Evolutionary conservation across 2,113 vertebrate species (phyloP).

Genomic region (Dromas ardeola): DNA sequence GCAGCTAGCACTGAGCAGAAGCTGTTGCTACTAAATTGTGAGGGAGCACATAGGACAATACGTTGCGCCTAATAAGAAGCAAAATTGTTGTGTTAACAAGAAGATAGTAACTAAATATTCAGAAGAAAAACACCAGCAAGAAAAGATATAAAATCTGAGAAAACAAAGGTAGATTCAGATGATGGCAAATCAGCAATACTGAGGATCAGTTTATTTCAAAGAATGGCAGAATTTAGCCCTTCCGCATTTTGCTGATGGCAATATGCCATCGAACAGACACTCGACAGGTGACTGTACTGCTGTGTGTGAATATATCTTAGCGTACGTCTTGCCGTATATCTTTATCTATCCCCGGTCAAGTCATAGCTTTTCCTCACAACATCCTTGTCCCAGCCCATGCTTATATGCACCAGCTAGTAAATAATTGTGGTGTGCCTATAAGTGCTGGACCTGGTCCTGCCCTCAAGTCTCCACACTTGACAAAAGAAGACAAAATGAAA

Average conservation of each 20-base stretch:
- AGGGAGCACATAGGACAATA: neutral
- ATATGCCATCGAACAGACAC: neutral
- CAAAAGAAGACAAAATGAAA: neutral
- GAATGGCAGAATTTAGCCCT: neutral
- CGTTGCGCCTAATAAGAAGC: neutral
- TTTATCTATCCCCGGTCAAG: neutral
- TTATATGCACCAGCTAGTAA: neutral
- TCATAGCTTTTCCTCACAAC: neutral
- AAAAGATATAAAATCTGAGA: neutral
- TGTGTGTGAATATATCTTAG: neutral
- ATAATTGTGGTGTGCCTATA: neutral
- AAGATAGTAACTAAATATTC: neutral
- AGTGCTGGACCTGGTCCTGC: neutral
- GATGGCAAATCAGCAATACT: neutral
- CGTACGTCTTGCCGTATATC: neutral
- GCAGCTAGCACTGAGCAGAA: neutral
- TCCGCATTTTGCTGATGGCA: neutral
- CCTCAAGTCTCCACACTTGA: neutral
- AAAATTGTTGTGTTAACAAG: neutral
- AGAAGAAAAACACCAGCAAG: neutral
- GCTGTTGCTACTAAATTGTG: neutral
- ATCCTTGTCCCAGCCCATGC: neutral
- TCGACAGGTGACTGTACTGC: neutral
- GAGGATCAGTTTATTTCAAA: neutral
- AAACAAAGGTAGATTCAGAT: neutral